Base-by-base conservation (phyloP, 2,888 invertebrate genomes). In the Campopleginae sp. region DNA sequence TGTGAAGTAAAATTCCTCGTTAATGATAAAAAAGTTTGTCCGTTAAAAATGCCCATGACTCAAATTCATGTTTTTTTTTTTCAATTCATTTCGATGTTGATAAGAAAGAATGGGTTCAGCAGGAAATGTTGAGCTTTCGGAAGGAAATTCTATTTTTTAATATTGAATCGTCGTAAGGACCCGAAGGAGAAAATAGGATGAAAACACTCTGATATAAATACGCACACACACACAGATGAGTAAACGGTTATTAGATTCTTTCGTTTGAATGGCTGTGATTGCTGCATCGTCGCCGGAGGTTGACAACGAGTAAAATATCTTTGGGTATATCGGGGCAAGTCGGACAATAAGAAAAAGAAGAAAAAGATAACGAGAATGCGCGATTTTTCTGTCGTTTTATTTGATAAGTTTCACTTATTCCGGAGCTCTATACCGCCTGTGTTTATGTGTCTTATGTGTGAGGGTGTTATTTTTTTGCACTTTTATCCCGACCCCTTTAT, bases 401-500 rank as follows among this genome's bases (percentile, higher is more conserved):
- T 80, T 84, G 51, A 77, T 80, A 84, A 77, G 66, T 80, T 80
- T 80, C 72, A 77, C 80, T 84, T 77, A 72, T 68, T 58, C 66
- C 19, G 42, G 63, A 31, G 27, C 48, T 42, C 17, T 74, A 31
- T 51, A 70, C 12, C 19, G 23, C 19, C 12, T 33, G 12, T 71
- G 19, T 42, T 51, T 33, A 31, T 54, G 19, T 19, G 10, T 58
- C 38, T 44, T 58, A 23, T n/a, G 58, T 46, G 72, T 71, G 44
- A 80, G 48, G 46, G 75, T 75, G 46, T 79, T 83, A 83, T 79
- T 70, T 74, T 68, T 38, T 19, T 31, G 61, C 58, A 58, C 68
- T 84, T 80, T 61, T 77, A 66, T 84, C 80, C 80, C 54, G 42
- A 27, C 51, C 42, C 80, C 33, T 77, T 77, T 82, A 77, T 65